Percentiles rank a stretch among this genome's conserved stretches.
Evolutionary conservation across 2,888 invertebrate genomes (phyloP).

Genomic region (Leptinotarsa juncta): DNA sequence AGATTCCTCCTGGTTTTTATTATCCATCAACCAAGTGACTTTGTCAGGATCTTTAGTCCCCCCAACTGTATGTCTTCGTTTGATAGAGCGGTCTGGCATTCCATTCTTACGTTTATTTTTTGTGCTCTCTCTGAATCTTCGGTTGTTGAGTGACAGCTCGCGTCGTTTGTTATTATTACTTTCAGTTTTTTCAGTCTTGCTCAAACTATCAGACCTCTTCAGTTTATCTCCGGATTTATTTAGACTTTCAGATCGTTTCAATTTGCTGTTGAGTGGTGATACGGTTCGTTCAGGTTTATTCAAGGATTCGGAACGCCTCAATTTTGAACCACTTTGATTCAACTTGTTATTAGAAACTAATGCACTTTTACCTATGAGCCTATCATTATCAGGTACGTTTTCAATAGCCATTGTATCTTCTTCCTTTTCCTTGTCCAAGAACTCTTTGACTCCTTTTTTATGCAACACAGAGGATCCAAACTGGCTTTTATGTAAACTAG

Average conservation of each 20-base stretch:
- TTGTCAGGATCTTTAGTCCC: slow-evolving; percentile 90
- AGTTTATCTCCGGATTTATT: slow-evolving; percentile 69
- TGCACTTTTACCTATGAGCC: slow-evolving; percentile 51
- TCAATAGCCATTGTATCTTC: slow-evolving; percentile 61
- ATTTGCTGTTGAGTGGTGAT: slow-evolving; percentile 65
- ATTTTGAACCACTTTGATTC: slow-evolving; percentile 63
- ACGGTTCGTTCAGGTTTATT: slow-evolving; percentile 69
- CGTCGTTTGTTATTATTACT: slow-evolving; percentile 82
- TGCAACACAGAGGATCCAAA: slow-evolving; percentile 51
- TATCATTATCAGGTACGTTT: slow-evolving; percentile 62
- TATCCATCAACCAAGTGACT: slow-evolving; percentile 69
- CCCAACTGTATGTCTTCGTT: slow-evolving; percentile 91
- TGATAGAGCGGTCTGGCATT: slow-evolving; percentile 85
- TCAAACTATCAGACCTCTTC: slow-evolving; percentile 74
- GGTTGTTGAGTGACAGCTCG: slow-evolving; percentile 66
- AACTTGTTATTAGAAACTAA: slow-evolving; percentile 45
- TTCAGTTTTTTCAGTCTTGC: slow-evolving; percentile 82
- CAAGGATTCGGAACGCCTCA: slow-evolving; percentile 74
- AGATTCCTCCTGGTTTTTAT: slow-evolving; percentile 67
- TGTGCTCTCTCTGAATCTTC: slow-evolving; percentile 68
- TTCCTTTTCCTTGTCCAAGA: slow-evolving; percentile 65
- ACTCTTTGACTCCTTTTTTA: slow-evolving; percentile 64
- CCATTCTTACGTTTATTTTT: slow-evolving; percentile 82
- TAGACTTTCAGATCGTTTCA: slow-evolving; percentile 73
- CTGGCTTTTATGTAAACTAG: slow-evolving; percentile 68